Evolutionary conservation across 2,888 invertebrate genomes (phyloP), one percentile per base, ranked within the genome.

Genomic region (Proisotoma minuta): DNA sequence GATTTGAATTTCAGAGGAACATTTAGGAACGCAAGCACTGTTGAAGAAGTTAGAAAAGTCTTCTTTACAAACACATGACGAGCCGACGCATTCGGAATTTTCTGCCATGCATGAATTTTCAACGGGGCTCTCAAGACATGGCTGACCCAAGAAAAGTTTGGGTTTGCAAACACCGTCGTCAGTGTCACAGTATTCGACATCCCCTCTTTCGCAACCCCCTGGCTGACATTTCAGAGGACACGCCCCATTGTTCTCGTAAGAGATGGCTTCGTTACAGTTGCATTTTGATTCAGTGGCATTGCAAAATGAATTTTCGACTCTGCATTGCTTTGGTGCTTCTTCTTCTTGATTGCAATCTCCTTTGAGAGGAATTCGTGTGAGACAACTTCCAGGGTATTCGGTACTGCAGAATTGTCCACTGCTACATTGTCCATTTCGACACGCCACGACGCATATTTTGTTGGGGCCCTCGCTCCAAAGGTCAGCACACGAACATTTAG

Each of bases 181-280:
- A 26, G 43, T 24, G n/a, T 56, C 39, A 23, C 56, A 56, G 18
- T 24, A 56, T n/a, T 56, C 47, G 5, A 4, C 18, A 4, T 43
- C 43, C 8, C 24, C 5, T 23, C 20, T 4, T 3, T n/a, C 26
- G 4, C 39, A 56, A 3, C 26, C 24, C 2, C 15, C 15, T 3
- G 4, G 3, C 2, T 3, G 23, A 26, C 56, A 56, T 12, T 18
- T 24, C 8, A 26, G 24, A 24, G 43, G 12, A 24, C 56, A 56
- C 2, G 12, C 27, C 8, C 56, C 56, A 23, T 43, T 24, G 4
- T 56, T 24, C 26, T 56, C 56, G 2, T n/a, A 12, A 26, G 43
- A 56, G 23, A 15, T n/a, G 22, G 39, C 2, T n/a, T n/a, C n/a
- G 4, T 22, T 24, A 23, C 56, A 56, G 2, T 22, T 22, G 27